phyloP scores from a whole-genome alignment of 1,140 invertebrate species.

The Panagrolaimus sp. region DNA sequence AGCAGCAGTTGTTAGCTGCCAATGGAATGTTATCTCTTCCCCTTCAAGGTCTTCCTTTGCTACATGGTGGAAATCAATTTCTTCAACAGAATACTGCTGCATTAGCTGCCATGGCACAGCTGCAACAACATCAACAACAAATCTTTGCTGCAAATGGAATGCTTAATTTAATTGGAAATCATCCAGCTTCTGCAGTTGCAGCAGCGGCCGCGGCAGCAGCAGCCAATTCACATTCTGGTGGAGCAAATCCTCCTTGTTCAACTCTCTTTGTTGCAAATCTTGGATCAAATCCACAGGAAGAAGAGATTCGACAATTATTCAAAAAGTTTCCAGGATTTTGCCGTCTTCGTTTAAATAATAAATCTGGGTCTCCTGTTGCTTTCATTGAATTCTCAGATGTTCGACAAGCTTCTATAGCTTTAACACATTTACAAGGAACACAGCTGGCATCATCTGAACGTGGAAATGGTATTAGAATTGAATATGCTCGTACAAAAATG shows the following conservation, averaged over 20 bases:
- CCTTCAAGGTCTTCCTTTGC: not conserved
- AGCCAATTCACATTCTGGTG: conserved; percentile 48
- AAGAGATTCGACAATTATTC: conserved; percentile 90
- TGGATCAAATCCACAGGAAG: conserved; percentile 76
- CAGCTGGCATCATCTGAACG: conserved; percentile 86
- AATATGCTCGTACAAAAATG: conserved; percentile 98
- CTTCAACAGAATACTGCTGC: not conserved
- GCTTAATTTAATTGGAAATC: not conserved
- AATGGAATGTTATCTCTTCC: not conserved
- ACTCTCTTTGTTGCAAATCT: conserved; percentile 94
- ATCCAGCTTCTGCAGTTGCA: not conserved
- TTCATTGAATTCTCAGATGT: conserved; percentile 92
- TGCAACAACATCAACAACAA: not conserved
- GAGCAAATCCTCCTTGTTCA: conserved; percentile 71
- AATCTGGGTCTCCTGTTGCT: conserved; percentile 81
- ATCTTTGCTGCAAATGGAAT: conserved; percentile 3
- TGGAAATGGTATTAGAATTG: conserved; percentile 82
- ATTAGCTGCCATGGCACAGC: not conserved
- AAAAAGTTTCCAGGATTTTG: conserved; percentile 90
- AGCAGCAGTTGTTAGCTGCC: not conserved
- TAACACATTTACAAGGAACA: conserved; percentile 83
- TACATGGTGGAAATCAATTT: conserved; percentile 4
- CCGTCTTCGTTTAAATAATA: conserved; percentile 90
- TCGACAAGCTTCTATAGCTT: conserved; percentile 77
- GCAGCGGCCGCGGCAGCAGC: conserved; percentile 13